Evolutionary conservation across 2,797 vertebrate genomes (phyloP).

Genomic region (Alfaro cultratus): DNA sequence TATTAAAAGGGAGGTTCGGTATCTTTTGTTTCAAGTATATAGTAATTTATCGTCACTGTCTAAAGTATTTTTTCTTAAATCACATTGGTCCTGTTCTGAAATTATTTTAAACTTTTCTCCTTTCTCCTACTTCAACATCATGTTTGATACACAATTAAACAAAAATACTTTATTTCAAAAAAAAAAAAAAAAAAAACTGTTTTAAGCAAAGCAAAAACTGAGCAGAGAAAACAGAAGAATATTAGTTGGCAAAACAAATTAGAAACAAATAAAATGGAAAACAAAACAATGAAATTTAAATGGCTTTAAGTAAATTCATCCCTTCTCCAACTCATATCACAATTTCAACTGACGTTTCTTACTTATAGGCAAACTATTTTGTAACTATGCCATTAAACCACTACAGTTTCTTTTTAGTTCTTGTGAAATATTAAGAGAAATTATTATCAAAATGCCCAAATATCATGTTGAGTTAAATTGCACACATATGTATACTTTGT

Average conservation of each 20-base stretch:
- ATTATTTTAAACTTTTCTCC: background rate
- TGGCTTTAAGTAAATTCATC: background rate
- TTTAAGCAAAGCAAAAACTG: background rate
- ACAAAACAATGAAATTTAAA: background rate
- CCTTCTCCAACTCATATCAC: background rate
- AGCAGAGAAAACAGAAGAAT: background rate
- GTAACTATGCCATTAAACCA: background rate
- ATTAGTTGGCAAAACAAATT: background rate
- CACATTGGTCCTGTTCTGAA: background rate
- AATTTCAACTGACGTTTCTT: background rate
- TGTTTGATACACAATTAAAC: background rate
- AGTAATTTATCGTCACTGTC: constrained; percentile 4
- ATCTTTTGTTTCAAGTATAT: background rate
- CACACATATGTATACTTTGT: background rate
- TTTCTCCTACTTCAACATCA: background rate
- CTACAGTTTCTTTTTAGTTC: background rate
- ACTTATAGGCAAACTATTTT: background rate
- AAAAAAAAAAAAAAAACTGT: background rate
- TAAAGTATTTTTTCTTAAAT: constrained; percentile 2
- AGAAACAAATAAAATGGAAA: background rate
- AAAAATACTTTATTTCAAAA: background rate
- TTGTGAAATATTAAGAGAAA: background rate
- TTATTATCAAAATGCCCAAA: background rate
- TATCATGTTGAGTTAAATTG: background rate
- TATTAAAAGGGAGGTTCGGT: background rate